Evolutionary conservation across 2,113 vertebrate genomes (phyloP).

Genomic region (Casuarius casuarius): DNA sequence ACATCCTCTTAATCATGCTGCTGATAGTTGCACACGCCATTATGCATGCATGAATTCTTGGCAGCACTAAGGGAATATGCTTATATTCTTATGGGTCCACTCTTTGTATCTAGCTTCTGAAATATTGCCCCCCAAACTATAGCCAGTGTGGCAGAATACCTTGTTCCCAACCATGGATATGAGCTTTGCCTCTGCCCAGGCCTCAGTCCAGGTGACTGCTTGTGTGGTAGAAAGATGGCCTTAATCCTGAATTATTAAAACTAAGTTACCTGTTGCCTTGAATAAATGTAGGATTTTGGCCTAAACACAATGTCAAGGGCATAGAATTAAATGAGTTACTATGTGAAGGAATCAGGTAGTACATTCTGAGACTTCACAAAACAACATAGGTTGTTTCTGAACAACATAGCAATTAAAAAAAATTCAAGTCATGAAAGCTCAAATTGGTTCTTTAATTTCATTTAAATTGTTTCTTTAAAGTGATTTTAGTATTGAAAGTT

Average conservation of each 20-base stretch:
- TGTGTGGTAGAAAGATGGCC: background rate
- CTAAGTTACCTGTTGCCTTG: background rate
- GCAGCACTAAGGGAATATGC: background rate
- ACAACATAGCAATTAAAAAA: background rate
- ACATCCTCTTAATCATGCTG: background rate
- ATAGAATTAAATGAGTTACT: background rate
- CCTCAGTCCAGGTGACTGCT: background rate
- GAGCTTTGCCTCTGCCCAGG: background rate
- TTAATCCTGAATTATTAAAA: background rate
- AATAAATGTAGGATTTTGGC: background rate
- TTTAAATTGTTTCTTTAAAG: conserved; percentile 40
- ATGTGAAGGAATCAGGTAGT: background rate
- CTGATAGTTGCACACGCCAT: background rate
- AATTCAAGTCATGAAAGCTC: background rate
- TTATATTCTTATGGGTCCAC: background rate
- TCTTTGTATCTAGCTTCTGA: background rate
- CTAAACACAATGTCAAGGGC: background rate
- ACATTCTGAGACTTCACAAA: background rate
- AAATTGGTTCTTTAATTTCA: conserved; percentile 19
- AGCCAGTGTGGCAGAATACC: accelerated
- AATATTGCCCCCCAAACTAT: background rate
- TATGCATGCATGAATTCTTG: background rate
- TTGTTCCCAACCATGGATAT: background rate
- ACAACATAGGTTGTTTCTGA: background rate
- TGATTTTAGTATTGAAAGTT: conserved; percentile 51